Percentiles rank a stretch among this genome's conserved stretches.
Conservation (phyloP, 1,140 invertebrate genomes). For the Drosophila gunungcola region DNA sequence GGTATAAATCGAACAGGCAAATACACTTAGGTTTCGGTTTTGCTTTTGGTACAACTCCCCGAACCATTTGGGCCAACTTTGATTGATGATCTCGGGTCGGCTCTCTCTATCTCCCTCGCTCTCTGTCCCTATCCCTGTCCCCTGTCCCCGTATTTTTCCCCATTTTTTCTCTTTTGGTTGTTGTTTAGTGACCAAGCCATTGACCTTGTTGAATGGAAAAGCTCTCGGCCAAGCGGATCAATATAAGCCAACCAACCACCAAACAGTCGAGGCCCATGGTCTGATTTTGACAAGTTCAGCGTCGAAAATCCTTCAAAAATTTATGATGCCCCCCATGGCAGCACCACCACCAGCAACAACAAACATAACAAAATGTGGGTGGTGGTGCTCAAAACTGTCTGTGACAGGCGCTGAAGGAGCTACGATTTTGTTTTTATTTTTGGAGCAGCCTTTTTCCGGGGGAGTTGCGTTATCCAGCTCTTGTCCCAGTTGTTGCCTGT, state of each 20-base stretch:
- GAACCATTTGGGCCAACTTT: constrained; percentile 54
- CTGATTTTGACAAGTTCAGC: constrained; percentile 84
- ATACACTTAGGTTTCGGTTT: constrained; percentile 66
- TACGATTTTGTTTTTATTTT: constrained; percentile 31
- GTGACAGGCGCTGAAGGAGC: constrained; percentile 68
- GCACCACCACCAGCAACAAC: constrained; percentile 9
- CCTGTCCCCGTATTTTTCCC: not conserved
- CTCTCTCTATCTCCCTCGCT: constrained; percentile 1
- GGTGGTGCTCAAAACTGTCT: constrained; percentile 52
- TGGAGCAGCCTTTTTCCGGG: constrained; percentile 16
- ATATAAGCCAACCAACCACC: constrained; percentile 54
- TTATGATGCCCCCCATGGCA: constrained; percentile 56
- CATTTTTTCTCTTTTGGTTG: constrained; percentile 7
- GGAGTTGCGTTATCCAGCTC: constrained; percentile 33
- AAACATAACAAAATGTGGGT: constrained; percentile 1
- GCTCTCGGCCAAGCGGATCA: constrained; percentile 42
- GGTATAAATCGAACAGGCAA: constrained; percentile 71
- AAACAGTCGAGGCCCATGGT: constrained; percentile 42
- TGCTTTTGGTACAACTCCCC: constrained; percentile 8
- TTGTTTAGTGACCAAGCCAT: constrained; percentile 63
- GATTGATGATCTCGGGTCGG: constrained; percentile 75
- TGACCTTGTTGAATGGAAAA: constrained; percentile 71
- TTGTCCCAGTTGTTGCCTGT: constrained; percentile 52
- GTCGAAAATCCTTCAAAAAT: constrained; percentile 84
- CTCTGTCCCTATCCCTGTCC: not conserved